Evolutionary conservation across 2,888 invertebrate genomes (phyloP).

Genomic region (Thymelicus lineola): DNA sequence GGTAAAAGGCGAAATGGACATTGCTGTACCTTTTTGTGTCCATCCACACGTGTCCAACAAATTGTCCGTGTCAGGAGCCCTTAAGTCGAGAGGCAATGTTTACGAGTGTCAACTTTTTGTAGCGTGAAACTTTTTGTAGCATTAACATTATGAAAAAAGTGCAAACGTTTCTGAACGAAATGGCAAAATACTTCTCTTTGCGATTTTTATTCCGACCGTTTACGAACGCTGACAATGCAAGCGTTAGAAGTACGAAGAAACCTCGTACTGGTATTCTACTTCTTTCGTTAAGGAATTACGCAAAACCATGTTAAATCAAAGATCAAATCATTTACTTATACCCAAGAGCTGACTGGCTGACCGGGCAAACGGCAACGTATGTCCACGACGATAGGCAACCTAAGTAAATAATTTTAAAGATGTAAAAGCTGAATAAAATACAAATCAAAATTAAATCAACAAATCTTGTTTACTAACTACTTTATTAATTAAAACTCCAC

Average conservation of each 20-base stretch:
- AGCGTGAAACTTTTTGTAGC: constrained; percentile 24
- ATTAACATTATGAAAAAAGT: constrained; percentile 19
- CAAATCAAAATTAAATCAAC: not conserved
- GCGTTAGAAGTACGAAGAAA: no score
- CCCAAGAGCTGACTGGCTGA: no score
- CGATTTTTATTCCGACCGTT: not conserved
- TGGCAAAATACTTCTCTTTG: not conserved
- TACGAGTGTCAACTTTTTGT: constrained; percentile 25
- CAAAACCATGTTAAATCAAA: not conserved
- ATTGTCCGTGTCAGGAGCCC: constrained; percentile 26
- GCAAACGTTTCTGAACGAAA: not conserved
- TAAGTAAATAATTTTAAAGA: no score
- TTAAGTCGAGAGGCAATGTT: constrained; percentile 24
- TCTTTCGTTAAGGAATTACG: no score
- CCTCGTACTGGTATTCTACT: no score
- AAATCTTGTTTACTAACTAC: not conserved
- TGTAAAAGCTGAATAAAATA: not conserved
- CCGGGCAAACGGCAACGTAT: no score
- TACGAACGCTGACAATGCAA: no score
- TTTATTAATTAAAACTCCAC: constrained; percentile 19
- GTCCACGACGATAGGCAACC: no score
- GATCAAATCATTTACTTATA: not conserved
- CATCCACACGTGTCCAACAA: constrained; percentile 30
- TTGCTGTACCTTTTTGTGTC: constrained; percentile 15
- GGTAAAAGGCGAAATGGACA: not conserved